Evolutionary conservation across 1,140 invertebrate genomes (phyloP).

Genomic region (Temnothorax nylanderi): DNA sequence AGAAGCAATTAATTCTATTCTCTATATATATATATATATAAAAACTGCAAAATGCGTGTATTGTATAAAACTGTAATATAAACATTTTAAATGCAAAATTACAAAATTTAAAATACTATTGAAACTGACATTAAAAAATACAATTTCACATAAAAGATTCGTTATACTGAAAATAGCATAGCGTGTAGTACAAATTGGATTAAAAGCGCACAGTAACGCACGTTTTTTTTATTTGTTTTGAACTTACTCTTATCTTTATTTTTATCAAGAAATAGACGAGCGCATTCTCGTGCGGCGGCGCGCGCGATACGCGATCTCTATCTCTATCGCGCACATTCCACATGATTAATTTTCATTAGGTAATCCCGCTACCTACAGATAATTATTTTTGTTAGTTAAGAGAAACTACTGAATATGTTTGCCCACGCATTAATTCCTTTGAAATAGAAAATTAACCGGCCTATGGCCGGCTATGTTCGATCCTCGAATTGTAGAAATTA

Average conservation of each 20-base stretch:
- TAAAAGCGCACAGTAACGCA: not conserved
- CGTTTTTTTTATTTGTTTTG: not conserved
- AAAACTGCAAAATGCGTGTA: not conserved
- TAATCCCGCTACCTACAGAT: not conserved
- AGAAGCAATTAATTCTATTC: not conserved
- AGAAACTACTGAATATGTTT: not conserved
- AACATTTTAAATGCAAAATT: not conserved
- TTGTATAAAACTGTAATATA: not conserved
- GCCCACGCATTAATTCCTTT: not conserved
- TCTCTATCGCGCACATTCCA: not conserved
- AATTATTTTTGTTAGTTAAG: not conserved
- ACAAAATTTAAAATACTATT: not conserved
- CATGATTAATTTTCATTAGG: not conserved
- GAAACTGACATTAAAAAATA: not conserved
- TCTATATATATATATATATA: too few species aligned
- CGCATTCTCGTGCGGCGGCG: not conserved
- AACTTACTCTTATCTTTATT: slow-evolving; percentile 5
- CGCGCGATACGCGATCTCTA: not conserved
- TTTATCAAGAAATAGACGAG: not conserved
- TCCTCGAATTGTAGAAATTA: not conserved
- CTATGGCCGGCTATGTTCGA: not conserved
- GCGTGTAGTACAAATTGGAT: not conserved
- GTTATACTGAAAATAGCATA: not conserved
- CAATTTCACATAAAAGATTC: not conserved
- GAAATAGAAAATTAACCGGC: not conserved